A percentile compares a stretch with the other conserved stretches of the same genome.
These are phyloP conservation scores for Podargus strigoides DNA, from an alignment of 2,797 vertebrate species.

Conservation along the genomic window DNA sequence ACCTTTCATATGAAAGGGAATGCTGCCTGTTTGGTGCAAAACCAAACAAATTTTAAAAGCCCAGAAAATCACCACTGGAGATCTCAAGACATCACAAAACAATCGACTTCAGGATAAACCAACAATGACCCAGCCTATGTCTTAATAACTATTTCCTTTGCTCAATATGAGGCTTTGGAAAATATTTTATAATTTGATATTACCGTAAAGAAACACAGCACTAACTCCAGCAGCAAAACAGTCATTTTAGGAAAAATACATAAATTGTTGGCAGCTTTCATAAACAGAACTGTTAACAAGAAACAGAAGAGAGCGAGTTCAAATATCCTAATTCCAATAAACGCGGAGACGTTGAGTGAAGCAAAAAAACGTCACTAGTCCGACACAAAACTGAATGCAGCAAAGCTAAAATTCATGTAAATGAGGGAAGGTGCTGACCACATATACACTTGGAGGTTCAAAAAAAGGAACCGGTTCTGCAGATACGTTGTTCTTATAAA, in stretches of 20 bases:
- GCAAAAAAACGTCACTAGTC: neutral
- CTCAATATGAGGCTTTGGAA: neutral
- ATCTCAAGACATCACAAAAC: neutral
- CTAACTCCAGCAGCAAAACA: neutral
- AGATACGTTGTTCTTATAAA: neutral
- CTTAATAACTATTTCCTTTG: neutral
- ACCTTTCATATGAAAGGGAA: neutral
- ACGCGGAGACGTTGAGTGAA: neutral
- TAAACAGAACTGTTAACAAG: slow-evolving; percentile 16
- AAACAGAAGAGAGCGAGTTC: slow-evolving; percentile 9
- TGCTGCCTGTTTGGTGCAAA: neutral
- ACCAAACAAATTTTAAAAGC: neutral
- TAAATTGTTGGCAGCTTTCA: slow-evolving; percentile 20
- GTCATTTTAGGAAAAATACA: slow-evolving; percentile 30
- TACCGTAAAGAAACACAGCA: neutral
- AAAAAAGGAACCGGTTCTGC: neutral
- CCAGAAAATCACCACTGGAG: neutral
- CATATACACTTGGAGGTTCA: neutral
- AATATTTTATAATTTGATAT: slow-evolving; percentile 12
- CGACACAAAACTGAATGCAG: slow-evolving; percentile 43
- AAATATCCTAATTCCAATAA: slow-evolving; percentile 13
- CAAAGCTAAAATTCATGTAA: neutral
- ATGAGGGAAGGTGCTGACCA: neutral
- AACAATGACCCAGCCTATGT: neutral
- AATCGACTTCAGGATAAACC: neutral